Conservation (phyloP, 1,140 invertebrate species). For the Bombus polaris region DNA sequence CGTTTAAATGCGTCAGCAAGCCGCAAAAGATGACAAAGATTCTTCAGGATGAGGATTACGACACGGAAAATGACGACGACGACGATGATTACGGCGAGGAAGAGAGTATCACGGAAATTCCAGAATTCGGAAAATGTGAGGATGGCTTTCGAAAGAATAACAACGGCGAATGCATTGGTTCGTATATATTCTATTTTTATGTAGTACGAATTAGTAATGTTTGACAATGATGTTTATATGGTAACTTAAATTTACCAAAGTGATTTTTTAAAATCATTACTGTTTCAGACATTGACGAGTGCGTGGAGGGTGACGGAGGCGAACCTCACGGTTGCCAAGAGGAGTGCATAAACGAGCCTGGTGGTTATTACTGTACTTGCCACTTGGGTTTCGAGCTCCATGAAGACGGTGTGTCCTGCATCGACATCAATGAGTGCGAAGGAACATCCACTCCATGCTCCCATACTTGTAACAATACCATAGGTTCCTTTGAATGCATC, state of each 20-base stretch:
- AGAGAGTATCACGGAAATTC: constrained; percentile 74
- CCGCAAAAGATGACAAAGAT: constrained; percentile 73
- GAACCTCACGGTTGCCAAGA: constrained; percentile 84
- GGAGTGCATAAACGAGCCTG: constrained; percentile 88
- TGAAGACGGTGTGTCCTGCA: constrained; percentile 80
- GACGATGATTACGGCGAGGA: constrained; percentile 65
- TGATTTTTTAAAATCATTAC: constrained; percentile 58
- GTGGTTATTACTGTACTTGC: constrained; percentile 88
- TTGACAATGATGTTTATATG: neutral
- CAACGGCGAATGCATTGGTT: constrained; percentile 81
- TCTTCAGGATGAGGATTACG: constrained; percentile 75
- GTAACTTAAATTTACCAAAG: no score
- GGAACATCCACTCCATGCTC: constrained; percentile 73
- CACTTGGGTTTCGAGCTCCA: constrained; percentile 78
- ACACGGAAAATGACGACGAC: constrained; percentile 71
- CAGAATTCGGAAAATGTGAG: constrained; percentile 79
- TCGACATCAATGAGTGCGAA: constrained; percentile 84
- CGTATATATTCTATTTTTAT: neutral
- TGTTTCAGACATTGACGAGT: constrained; percentile 90
- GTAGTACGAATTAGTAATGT: neutral
- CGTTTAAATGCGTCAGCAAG: constrained; percentile 82
- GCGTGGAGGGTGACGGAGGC: constrained; percentile 85
- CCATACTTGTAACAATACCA: constrained; percentile 76
- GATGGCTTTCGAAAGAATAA: constrained; percentile 83
- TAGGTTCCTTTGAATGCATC: constrained; percentile 81